Evolutionary conservation across 2,113 vertebrate species (phyloP).

Genomic region (Passer domesticus): DNA sequence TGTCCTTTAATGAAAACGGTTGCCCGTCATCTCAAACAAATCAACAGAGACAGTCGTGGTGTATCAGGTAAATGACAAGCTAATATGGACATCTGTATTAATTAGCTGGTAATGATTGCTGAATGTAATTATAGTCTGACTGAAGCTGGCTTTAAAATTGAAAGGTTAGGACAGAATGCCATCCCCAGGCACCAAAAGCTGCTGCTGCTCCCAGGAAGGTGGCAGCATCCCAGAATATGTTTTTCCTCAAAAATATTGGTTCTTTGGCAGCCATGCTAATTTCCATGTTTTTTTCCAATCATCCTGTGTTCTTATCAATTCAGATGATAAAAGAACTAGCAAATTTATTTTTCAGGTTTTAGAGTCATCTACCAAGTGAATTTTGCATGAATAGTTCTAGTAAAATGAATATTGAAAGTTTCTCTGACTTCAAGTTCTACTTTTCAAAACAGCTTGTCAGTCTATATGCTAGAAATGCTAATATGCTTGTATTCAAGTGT

Average conservation of each 20-base stretch:
- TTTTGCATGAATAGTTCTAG: background rate
- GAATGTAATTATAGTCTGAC: background rate
- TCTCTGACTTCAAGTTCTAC: background rate
- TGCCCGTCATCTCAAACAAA: conserved; percentile 70
- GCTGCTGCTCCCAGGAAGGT: background rate
- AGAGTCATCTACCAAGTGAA: background rate
- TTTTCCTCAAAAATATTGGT: background rate
- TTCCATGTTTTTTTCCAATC: background rate
- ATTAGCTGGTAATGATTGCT: background rate
- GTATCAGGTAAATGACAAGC: conserved; percentile 79
- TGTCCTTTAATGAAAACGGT: conserved; percentile 83
- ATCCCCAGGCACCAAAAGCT: background rate
- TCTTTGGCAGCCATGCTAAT: background rate
- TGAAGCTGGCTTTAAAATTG: background rate
- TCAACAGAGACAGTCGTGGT: conserved; percentile 68
- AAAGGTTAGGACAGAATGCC: background rate
- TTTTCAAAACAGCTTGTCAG: background rate
- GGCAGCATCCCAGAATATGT: background rate
- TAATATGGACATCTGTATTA: background rate
- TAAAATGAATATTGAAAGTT: conserved; percentile 1
- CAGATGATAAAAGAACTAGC: background rate
- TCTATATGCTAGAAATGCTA: background rate
- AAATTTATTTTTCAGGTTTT: background rate
- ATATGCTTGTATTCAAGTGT: background rate
- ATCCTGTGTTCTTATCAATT: background rate